Base-by-base conservation (phyloP, 2,888 invertebrate genomes). In the Odontocerum albicorne region DNA sequence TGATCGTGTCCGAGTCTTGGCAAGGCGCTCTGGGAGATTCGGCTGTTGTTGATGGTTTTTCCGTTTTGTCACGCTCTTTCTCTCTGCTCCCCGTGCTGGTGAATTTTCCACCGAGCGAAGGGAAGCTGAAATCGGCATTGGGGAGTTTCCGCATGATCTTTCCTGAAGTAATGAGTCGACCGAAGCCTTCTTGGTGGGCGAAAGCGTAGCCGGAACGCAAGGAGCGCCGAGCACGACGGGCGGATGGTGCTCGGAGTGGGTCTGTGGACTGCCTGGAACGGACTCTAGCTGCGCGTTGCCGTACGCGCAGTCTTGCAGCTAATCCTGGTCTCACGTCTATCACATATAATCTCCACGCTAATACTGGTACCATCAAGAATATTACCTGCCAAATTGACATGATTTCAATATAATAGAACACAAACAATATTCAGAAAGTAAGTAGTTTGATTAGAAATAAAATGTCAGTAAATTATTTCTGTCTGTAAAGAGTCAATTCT, bases 181-280 rank as follows among this genome's bases (percentile, higher is more conserved):
- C 96, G 73, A 96, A 97, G 65, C 96, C 96, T 80, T 95, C 93
- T 75, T 96, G 95, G 77, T 99, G 98, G 53, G 98, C 95, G 77
- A 99, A 99, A 7, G 98, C 98, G 76, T 99, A 96, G 52, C 98
- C 97, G 8, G 96, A 96, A 53, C 97, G 88, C 61, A 97, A 84
- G 21, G 95, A 96, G 65, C 94, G 86, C 31, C 97, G 82, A 56
- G 92, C 92, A 65, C 94, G 85, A 55, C 94, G 83, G 1, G 94
- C 89, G 43, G 94, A 92, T 21, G 94, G 90, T 60, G 92, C 92
- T 63, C 93, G 84, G 57, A 89, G 79, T 50, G 90, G 87, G 66
- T 90, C 88, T 63, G 88, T 87, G 61, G 88, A 89, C 63, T 86
- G 84, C 38, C 86, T 77, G 3, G 85, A 82, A 44, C 86, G 77